Conservation (phyloP, 1,140 invertebrate genomes). For the Heliothis subflexa region DNA sequence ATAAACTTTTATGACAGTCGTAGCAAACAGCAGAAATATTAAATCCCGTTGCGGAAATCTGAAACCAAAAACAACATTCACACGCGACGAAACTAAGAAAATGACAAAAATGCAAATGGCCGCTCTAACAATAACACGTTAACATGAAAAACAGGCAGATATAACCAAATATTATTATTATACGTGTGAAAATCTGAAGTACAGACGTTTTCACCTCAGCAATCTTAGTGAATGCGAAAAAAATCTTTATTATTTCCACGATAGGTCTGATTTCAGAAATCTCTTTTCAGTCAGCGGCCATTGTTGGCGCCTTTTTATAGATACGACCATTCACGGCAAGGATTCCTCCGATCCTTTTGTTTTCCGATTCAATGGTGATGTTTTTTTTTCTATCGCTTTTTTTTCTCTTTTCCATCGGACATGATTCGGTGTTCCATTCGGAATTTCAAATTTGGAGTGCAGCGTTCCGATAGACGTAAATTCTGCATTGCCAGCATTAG, state of each 20-base stretch:
- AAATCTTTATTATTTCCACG: conserved; percentile 38
- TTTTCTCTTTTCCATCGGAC: conserved; percentile 31
- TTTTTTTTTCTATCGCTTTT: conserved; percentile 25
- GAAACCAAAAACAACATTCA: conserved; percentile 16
- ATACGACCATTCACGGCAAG: conserved; percentile 35
- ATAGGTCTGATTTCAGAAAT: conserved; percentile 43
- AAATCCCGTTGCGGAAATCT: background rate
- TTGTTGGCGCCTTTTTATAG: conserved; percentile 44
- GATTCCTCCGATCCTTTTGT: conserved; percentile 44
- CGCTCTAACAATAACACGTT: conserved; percentile 34
- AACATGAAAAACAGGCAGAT: conserved; percentile 20
- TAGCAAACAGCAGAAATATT: background rate
- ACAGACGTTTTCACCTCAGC: conserved; percentile 31
- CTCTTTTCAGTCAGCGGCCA: conserved; percentile 33
- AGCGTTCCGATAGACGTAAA: conserved; percentile 17
- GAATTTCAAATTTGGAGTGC: conserved; percentile 44
- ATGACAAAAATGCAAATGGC: conserved; percentile 42
- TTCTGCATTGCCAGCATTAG: conserved; percentile 2
- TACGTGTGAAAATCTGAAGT: background rate
- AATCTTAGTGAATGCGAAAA: conserved; percentile 22
- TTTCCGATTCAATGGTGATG: conserved; percentile 44
- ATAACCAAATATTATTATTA: conserved; percentile 36
- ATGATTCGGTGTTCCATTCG: conserved; percentile 34
- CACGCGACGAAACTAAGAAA: conserved; percentile 20
- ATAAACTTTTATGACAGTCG: background rate